Conservation (phyloP, 2,888 invertebrate genomes). For the Protonemura montana region DNA sequence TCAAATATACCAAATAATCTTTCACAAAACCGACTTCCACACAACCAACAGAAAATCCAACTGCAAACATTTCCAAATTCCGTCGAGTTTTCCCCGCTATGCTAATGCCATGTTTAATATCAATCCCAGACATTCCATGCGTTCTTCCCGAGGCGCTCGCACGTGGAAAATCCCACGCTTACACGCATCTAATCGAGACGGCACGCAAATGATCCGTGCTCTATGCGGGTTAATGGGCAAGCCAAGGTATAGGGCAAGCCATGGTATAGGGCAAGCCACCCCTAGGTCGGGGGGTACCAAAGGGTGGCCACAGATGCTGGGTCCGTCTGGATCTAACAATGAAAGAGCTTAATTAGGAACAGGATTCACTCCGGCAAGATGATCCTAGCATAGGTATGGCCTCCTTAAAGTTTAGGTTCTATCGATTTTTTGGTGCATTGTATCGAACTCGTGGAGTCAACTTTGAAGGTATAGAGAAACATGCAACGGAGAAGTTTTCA, state of each 20-base stretch:
- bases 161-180: background rate
- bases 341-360: background rate
- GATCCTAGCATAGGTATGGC: background rate
- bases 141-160: too few relatives aligned
- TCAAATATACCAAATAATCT: too few relatives aligned
- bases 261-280: too few relatives aligned
- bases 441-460: background rate
- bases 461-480: too few relatives aligned
- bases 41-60: too few relatives aligned
- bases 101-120: too few relatives aligned
- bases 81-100: too few relatives aligned
- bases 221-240: background rate
- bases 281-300: background rate
- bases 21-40: too few relatives aligned
- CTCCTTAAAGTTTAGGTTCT: background rate
- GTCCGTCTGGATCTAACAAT: background rate
- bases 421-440: background rate
- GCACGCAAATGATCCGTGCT: background rate
- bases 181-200: background rate
- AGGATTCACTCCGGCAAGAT: background rate
- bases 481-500: too few relatives aligned
- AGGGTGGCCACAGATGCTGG: background rate
- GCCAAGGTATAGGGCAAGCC: too few relatives aligned
- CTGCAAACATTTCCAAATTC: too few relatives aligned
- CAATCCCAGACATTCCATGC: too few relatives aligned